These are phyloP conservation scores for Meloidogyne exigua DNA, from an alignment of 1,140 invertebrate species.

Conservation along the genomic window DNA sequence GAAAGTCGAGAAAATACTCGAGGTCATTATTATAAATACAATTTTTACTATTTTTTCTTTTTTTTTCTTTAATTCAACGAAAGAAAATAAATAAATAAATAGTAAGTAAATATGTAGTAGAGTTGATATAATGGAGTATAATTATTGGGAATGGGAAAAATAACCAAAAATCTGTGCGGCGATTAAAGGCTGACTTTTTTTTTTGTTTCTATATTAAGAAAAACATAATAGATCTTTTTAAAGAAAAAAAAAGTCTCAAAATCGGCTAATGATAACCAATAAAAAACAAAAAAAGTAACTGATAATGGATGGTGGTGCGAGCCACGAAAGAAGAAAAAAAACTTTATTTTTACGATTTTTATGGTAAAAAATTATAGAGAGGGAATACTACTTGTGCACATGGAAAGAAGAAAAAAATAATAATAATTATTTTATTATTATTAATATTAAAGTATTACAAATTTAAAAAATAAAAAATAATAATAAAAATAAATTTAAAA, in stretches of 20 bases:
- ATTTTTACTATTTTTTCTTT: not conserved
- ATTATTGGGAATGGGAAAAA: constrained; percentile 1
- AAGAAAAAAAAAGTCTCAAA: not conserved
- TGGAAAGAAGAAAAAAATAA: too few relatives aligned
- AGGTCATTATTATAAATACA: too few relatives aligned
- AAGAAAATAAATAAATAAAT: not conserved
- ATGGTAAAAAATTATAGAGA: too few relatives aligned
- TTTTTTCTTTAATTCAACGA: not conserved
- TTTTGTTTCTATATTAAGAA: not conserved
- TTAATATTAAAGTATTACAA: too few relatives aligned
- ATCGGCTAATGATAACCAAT: not conserved
- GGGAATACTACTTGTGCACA: too few relatives aligned
- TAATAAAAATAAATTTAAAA: too few relatives aligned
- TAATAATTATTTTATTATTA: too few relatives aligned
- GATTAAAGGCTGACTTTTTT: not conserved
- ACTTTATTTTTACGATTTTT: too few relatives aligned
- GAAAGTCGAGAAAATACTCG: not conserved
- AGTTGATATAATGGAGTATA: not conserved
- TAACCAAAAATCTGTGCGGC: not conserved
- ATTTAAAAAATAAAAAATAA: too few relatives aligned
- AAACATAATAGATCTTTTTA: not conserved
- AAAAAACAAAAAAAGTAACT: not conserved
- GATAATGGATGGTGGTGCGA: constrained; percentile 6
- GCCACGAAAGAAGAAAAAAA: not conserved
- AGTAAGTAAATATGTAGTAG: too few relatives aligned